Evolutionary conservation across 2,888 invertebrate genomes (phyloP).

Genomic region (Hirudinaria manillensis): DNA sequence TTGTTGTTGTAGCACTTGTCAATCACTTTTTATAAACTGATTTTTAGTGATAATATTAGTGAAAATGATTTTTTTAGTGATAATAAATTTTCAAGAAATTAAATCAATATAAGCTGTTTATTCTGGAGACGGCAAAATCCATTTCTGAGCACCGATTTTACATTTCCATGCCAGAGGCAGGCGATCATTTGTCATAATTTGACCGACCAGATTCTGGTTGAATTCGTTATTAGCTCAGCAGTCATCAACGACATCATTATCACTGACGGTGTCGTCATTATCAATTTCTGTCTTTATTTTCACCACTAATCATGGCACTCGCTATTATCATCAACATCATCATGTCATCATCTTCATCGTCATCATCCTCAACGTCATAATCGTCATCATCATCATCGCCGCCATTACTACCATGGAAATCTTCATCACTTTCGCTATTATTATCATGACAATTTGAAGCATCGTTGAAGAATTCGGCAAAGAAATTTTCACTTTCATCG

Average conservation of each 20-base stretch:
- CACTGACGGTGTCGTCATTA: constrained; percentile 3
- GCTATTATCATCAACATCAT: background rate
- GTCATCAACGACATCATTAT: constrained; percentile 23
- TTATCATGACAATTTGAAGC: constrained; percentile 22
- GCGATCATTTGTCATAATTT: background rate
- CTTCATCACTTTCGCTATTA: constrained; percentile 19
- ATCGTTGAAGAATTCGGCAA: constrained; percentile 30
- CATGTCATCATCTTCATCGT: constrained; percentile 16
- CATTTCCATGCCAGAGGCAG: background rate
- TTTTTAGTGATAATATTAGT: no score
- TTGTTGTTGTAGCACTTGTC: no score
- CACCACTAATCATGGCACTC: background rate
- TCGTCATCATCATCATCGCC: constrained; percentile 31
- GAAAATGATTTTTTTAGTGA: no score
- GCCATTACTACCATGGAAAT: constrained; percentile 12
- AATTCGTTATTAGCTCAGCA: background rate
- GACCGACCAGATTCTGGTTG: no score
- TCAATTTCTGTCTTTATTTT: constrained; percentile 13
- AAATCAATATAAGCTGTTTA: background rate
- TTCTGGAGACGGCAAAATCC: background rate
- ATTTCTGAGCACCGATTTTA: background rate
- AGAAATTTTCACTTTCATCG: constrained; percentile 20
- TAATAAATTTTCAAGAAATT: background rate
- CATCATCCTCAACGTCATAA: constrained; percentile 25
- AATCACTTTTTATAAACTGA: no score